These are phyloP conservation scores for Heterochromis multidens DNA, from an alignment of 2,113 vertebrate species.

Conservation along the genomic window DNA sequence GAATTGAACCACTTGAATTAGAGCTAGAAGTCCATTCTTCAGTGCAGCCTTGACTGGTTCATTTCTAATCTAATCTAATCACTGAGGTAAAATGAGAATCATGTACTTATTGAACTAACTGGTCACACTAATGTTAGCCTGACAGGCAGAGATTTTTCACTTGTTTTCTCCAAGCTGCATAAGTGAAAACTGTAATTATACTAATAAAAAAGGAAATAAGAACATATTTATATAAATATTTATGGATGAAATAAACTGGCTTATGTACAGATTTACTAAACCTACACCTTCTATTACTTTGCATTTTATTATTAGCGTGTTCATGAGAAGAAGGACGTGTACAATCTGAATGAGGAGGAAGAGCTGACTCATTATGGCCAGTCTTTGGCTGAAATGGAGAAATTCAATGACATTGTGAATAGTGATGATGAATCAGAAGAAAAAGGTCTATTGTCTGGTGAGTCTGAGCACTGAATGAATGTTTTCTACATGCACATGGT, in stretches of 20 bases:
- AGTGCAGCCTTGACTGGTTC: background rate
- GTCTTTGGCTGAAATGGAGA: slow-evolving; percentile 93
- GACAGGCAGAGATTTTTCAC: background rate
- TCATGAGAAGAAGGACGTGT: slow-evolving; percentile 86
- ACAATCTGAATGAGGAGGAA: slow-evolving; percentile 94
- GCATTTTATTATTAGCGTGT: slow-evolving; percentile 72
- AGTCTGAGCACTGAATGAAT: background rate
- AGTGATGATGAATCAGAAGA: slow-evolving; percentile 91
- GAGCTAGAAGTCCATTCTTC: background rate
- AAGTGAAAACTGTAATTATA: background rate
- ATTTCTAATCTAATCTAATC: background rate
- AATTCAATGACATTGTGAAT: slow-evolving; percentile 82
- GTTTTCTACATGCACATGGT: background rate
- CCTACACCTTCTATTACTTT: background rate
- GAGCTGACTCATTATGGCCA: slow-evolving; percentile 95
- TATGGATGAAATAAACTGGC: background rate
- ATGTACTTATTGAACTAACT: background rate
- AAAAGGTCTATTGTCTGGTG: slow-evolving; percentile 86
- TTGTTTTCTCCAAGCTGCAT: background rate
- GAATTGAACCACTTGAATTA: background rate
- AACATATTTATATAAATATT: too few relatives aligned
- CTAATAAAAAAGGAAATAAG: background rate
- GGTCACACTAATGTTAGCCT: background rate
- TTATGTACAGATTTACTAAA: background rate
- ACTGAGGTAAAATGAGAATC: fast-evolving